phyloP scores from a whole-genome alignment of 2,888 invertebrate genomes.

The Thysanoteuthis rhombus region DNA sequence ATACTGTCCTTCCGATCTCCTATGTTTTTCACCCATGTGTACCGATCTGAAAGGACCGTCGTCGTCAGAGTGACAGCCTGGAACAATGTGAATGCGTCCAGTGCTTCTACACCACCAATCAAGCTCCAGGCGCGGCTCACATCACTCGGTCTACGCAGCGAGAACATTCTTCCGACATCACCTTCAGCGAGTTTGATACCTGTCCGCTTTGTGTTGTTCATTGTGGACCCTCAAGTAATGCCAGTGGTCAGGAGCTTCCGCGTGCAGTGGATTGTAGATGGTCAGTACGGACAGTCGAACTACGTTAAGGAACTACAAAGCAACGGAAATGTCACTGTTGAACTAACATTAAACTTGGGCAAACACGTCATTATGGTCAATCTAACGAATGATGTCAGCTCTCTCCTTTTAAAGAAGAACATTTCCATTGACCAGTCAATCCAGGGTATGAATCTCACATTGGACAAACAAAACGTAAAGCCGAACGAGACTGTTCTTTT shows the following conservation, averaged over 20 bases:
- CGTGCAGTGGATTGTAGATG: conserved; percentile 40
- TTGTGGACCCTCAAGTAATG: neutral
- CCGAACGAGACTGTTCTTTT: conserved; percentile 39
- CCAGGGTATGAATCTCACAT: conserved; percentile 37
- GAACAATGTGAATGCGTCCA: conserved; percentile 39
- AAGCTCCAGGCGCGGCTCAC: conserved; percentile 39
- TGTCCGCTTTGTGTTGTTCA: conserved; percentile 21
- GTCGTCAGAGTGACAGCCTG: conserved; percentile 39
- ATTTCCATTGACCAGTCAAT: conserved; percentile 43
- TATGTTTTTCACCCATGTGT: conserved; percentile 39
- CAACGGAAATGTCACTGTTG: conserved; percentile 22
- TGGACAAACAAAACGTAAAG: conserved; percentile 34
- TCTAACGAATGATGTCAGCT: conserved; percentile 45
- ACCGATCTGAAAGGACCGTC: conserved; percentile 37
- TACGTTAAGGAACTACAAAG: conserved; percentile 33
- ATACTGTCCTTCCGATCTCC: conserved; percentile 42
- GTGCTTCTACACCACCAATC: conserved; percentile 23
- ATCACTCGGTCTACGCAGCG: conserved; percentile 36
- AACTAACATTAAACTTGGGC: conserved; percentile 42
- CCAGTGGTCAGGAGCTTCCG: conserved; percentile 30
- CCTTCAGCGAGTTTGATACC: neutral
- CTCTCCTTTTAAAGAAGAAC: conserved; percentile 32
- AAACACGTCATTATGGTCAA: conserved; percentile 37
- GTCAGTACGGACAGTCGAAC: conserved; percentile 31
- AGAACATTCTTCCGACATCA: conserved; percentile 32